phyloP scores from a whole-genome alignment of 2,888 invertebrate genomes.

The Athripsodes cinereus region DNA sequence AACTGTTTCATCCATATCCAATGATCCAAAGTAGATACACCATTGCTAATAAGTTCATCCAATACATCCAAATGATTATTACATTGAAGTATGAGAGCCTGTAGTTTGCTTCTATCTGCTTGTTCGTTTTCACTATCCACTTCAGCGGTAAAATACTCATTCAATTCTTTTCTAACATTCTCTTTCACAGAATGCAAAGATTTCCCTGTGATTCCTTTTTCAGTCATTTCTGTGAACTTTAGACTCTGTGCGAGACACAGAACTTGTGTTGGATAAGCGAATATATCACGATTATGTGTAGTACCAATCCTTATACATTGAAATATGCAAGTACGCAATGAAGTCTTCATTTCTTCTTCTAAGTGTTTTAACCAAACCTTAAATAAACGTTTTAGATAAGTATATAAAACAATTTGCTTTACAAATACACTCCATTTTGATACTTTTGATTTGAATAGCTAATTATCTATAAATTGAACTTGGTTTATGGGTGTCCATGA shows the following conservation, averaged over 20 bases:
- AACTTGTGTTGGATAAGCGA: slow-evolving; percentile 63
- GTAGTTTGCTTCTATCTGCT: slow-evolving; percentile 77
- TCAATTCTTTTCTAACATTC: slow-evolving; percentile 47
- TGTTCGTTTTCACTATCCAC: slow-evolving; percentile 43
- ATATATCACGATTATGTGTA: slow-evolving; percentile 45
- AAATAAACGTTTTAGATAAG: too few species aligned
- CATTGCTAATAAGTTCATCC: slow-evolving; percentile 64
- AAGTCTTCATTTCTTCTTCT: slow-evolving; percentile 70
- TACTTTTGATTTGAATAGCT: too few species aligned
- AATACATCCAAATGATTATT: slow-evolving; percentile 86
- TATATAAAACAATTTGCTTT: too few species aligned
- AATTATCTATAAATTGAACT: too few species aligned
- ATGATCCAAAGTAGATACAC: slow-evolving; percentile 59
- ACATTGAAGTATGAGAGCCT: slow-evolving; percentile 87
- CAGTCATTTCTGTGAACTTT: slow-evolving; percentile 77
- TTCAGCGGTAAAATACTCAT: slow-evolving; percentile 47
- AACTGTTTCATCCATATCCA: slow-evolving; percentile 94
- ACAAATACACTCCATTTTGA: too few species aligned
- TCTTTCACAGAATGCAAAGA: slow-evolving; percentile 51
- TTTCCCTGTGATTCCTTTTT: slow-evolving; percentile 68
- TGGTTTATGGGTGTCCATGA: too few species aligned
- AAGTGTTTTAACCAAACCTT: slow-evolving; percentile 73
- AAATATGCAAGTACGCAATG: slow-evolving; percentile 61
- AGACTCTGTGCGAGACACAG: slow-evolving; percentile 81
- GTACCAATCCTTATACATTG: slow-evolving; percentile 47